These are phyloP conservation scores for Perdita meconis DNA, from an alignment of 2,888 invertebrate species.

Conservation along the genomic window DNA sequence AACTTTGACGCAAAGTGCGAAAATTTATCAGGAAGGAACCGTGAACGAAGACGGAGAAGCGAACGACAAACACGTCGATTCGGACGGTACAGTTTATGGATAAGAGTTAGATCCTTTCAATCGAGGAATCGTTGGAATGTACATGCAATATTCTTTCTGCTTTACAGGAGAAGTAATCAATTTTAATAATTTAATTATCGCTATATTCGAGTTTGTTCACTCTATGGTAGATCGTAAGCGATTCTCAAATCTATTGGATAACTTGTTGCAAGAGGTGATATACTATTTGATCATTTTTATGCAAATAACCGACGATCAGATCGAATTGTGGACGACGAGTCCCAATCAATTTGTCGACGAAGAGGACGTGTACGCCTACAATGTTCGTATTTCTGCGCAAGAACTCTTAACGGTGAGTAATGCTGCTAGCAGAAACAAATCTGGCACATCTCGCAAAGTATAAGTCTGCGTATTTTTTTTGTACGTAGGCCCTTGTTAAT, in stretches of 20 bases:
- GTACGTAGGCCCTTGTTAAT: constrained; percentile 73
- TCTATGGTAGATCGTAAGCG: constrained; percentile 86
- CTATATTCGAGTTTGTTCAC: constrained; percentile 89
- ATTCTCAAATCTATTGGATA: constrained; percentile 86
- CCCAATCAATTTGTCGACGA: constrained; percentile 89
- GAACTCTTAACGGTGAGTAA: constrained; percentile 87
- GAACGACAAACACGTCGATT: constrained; percentile 86
- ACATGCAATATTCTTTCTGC: neutral
- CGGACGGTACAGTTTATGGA: constrained; percentile 85
- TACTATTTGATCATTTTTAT: constrained; percentile 89
- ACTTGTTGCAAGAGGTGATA: constrained; percentile 87
- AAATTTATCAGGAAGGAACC: constrained; percentile 87
- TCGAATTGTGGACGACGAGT: constrained; percentile 87
- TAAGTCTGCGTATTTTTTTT: neutral
- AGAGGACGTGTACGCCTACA: constrained; percentile 88
- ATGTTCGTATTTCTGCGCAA: constrained; percentile 88
- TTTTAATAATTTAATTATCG: constrained; percentile 88
- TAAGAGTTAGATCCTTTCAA: neutral
- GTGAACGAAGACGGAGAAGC: constrained; percentile 86
- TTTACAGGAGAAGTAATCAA: constrained; percentile 87
- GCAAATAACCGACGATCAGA: constrained; percentile 89
- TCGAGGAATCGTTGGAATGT: neutral
- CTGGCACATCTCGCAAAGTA: no score
- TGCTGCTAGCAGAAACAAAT: no score
- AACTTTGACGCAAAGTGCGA: constrained; percentile 88